A percentile compares a stretch with the other conserved stretches of the same genome.
Conservation (phyloP, 2,113 vertebrate genomes). For the Lophius piscatorius region DNA sequence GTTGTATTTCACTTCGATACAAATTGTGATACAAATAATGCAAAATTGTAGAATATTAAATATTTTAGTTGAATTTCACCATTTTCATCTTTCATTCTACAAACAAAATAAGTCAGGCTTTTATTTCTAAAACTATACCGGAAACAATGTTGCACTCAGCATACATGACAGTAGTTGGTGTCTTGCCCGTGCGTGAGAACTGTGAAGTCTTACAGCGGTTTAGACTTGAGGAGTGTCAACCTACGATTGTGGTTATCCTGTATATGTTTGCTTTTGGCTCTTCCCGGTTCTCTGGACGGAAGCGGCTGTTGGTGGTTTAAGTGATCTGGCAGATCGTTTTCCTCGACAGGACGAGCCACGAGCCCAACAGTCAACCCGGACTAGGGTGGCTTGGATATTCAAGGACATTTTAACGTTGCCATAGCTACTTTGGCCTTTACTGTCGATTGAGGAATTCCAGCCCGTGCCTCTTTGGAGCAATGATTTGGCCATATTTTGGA, state of each 20-base stretch:
- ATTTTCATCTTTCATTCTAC: not conserved
- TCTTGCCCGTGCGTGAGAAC: constrained; percentile 45
- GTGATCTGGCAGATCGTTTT: not conserved
- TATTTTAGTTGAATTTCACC: not conserved
- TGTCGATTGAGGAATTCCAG: constrained; percentile 48
- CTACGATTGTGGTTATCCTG: constrained; percentile 54
- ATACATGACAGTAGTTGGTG: constrained; percentile 3
- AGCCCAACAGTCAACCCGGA: constrained; percentile 13
- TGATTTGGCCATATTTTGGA: constrained; percentile 55
- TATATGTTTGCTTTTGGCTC: constrained; percentile 8
- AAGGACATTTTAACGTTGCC: constrained; percentile 70
- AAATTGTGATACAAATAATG: too few relatives aligned
- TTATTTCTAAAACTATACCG: constrained; percentile 34
- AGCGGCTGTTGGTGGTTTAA: constrained; percentile 19
- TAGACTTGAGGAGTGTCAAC: constrained; percentile 57
- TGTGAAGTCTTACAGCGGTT: constrained; percentile 61
- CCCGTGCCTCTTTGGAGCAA: constrained; percentile 34
- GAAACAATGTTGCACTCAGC: not conserved
- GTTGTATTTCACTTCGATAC: too few relatives aligned
- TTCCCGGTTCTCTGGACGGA: constrained; percentile 24
- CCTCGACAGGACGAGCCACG: not conserved
- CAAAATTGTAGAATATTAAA: too few relatives aligned
- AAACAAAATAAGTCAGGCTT: not conserved
- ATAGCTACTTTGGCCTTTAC: constrained; percentile 61
- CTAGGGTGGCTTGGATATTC: constrained; percentile 40